Conservation (phyloP, 2,888 invertebrate genomes). For the Melanargia galathea region DNA sequence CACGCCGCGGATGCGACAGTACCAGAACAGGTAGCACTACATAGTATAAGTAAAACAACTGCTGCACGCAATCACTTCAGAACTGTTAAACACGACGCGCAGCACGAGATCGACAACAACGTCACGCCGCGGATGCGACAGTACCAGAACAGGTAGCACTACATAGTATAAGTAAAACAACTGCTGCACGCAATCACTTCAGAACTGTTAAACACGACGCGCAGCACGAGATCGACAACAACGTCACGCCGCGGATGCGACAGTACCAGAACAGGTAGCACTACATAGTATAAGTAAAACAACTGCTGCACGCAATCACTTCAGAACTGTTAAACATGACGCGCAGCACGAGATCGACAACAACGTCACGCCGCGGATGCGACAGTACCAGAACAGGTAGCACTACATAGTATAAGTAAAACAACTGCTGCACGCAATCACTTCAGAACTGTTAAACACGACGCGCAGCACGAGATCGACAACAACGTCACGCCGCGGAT, state of each 20-base stretch:
- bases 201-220: neutral
- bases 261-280: conserved; percentile 5
- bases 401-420: neutral
- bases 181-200: neutral
- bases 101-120: conserved; percentile 10
- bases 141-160: conserved; percentile 5
- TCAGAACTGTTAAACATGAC: neutral
- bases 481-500: conserved; percentile 2
- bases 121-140: conserved; percentile 3
- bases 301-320: neutral
- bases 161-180: neutral
- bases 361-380: neutral
- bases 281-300: neutral
- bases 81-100: neutral
- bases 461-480: conserved; percentile 11
- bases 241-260: conserved; percentile 3
- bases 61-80: neutral
- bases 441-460: neutral
- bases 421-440: neutral
- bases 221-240: conserved; percentile 10
- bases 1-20: conserved; percentile 1
- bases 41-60: neutral
- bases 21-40: neutral
- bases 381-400: conserved; percentile 9
- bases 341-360: conserved; percentile 12